Conservation (phyloP, 1,140 invertebrate species). For the Eriocheir sinensis region DNA sequence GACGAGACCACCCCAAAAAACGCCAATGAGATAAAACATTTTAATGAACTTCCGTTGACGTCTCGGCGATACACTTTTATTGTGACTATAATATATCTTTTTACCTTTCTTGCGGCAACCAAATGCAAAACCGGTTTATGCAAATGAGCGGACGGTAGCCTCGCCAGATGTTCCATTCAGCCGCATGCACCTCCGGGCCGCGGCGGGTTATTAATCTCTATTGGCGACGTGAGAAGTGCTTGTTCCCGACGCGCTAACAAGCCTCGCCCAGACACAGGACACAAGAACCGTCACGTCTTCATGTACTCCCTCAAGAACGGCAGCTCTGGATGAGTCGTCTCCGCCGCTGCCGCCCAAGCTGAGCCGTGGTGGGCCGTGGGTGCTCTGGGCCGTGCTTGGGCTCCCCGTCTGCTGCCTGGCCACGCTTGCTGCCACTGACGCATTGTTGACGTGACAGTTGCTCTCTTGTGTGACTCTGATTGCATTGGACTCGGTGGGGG, state of each 20-base stretch:
- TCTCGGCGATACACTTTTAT: neutral
- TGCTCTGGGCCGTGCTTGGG: neutral
- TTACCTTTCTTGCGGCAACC: neutral
- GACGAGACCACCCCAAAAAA: too few relatives aligned
- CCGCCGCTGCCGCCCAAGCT: too few relatives aligned
- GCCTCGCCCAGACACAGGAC: neutral
- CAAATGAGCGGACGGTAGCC: neutral
- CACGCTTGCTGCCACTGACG: neutral
- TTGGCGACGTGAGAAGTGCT: neutral
- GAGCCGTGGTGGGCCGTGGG: too few relatives aligned
- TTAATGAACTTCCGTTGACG: neutral
- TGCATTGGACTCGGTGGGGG: neutral
- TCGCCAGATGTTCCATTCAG: neutral
- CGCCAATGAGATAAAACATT: neutral
- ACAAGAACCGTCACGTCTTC: neutral
- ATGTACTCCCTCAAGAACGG: too few relatives aligned
- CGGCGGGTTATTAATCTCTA: slow-evolving; percentile 12
- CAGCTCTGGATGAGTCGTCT: too few relatives aligned
- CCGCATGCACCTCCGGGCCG: neutral
- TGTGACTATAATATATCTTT: slow-evolving; percentile 15
- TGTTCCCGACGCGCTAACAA: neutral
- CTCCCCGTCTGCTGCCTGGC: neutral
- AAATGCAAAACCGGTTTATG: slow-evolving; percentile 12
- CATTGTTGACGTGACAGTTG: neutral
- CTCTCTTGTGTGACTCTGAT: neutral